Evolutionary conservation across 2,888 invertebrate species (phyloP).

Genomic region (Drosophila monieri): DNA sequence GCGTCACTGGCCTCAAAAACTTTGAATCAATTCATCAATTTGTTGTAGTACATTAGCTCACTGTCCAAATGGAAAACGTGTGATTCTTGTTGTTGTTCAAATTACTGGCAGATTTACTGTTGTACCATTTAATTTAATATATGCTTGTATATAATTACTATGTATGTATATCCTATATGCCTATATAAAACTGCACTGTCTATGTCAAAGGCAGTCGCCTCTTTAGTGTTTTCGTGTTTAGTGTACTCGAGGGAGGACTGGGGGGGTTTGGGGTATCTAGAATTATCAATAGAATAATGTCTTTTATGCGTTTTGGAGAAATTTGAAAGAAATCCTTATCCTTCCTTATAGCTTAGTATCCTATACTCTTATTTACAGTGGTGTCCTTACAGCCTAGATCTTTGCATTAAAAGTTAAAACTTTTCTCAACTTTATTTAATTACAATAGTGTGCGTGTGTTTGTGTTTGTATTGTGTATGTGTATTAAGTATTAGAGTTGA

Average conservation of each 20-base stretch:
- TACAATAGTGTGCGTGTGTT: slow-evolving; percentile 22
- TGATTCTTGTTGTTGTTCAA: slow-evolving; percentile 74
- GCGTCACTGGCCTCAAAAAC: slow-evolving; percentile 52
- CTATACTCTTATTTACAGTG: slow-evolving; percentile 46
- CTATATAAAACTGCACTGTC: slow-evolving; percentile 49
- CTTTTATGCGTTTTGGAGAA: slow-evolving; percentile 68
- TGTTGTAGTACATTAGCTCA: slow-evolving; percentile 75
- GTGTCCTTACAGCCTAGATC: slow-evolving; percentile 47
- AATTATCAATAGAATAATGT: slow-evolving; percentile 61
- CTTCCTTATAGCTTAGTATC: slow-evolving; percentile 40
- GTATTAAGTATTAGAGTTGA: slow-evolving; percentile 10
- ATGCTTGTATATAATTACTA: slow-evolving; percentile 42
- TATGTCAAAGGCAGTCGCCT: slow-evolving; percentile 11
- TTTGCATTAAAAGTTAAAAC: slow-evolving; percentile 56
- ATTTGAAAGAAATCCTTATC: slow-evolving; percentile 58
- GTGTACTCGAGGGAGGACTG: slow-evolving; percentile 1
- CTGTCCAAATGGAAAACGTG: slow-evolving; percentile 78
- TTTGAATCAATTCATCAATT: slow-evolving; percentile 71
- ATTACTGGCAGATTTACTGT: slow-evolving; percentile 71
- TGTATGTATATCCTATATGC: slow-evolving; percentile 41
- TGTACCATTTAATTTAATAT: slow-evolving; percentile 53
- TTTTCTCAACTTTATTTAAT: slow-evolving; percentile 45
- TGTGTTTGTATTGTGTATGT: slow-evolving; percentile 4
- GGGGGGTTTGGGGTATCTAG: slow-evolving; percentile 24
- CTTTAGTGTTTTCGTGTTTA: slow-evolving; percentile 15